phyloP scores from a whole-genome alignment of 30 jellyfish, hydroid and myxozoan species.

The Catostylus mosaicus region DNA sequence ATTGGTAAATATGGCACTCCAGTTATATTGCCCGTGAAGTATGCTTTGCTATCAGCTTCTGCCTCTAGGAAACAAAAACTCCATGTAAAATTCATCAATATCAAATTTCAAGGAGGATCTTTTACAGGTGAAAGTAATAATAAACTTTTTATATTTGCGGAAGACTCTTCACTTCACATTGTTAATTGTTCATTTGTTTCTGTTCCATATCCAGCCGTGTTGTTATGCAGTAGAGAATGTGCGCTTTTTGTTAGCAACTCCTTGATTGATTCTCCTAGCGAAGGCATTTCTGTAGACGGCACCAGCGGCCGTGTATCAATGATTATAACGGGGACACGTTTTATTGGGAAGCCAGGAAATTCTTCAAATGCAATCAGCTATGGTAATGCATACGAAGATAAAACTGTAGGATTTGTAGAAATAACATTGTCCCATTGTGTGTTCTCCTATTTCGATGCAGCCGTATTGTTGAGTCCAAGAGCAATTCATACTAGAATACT shows the following conservation, averaged over 20 bases:
- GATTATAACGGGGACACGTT: background rate
- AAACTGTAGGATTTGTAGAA: background rate
- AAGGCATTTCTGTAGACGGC: background rate
- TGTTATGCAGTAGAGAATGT: background rate
- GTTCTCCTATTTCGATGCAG: background rate
- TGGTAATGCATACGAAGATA: background rate
- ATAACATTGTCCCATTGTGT: background rate
- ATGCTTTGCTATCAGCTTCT: background rate
- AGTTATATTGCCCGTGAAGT: background rate
- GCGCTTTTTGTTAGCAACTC: background rate
- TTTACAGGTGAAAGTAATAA: background rate
- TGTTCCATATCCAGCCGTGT: background rate
- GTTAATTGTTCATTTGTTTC: background rate
- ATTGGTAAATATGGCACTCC: background rate
- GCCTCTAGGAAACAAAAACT: background rate
- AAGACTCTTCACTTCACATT: background rate
- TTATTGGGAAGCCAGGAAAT: background rate
- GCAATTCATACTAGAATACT: background rate
- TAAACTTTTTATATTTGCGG: background rate
- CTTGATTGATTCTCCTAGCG: background rate
- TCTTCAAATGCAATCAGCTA: background rate
- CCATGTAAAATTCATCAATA: background rate
- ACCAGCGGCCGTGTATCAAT: background rate
- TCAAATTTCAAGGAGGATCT: background rate
- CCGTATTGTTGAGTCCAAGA: background rate